Conservation (phyloP, 1,140 invertebrate species). For the Drosophila parabipectinata region DNA sequence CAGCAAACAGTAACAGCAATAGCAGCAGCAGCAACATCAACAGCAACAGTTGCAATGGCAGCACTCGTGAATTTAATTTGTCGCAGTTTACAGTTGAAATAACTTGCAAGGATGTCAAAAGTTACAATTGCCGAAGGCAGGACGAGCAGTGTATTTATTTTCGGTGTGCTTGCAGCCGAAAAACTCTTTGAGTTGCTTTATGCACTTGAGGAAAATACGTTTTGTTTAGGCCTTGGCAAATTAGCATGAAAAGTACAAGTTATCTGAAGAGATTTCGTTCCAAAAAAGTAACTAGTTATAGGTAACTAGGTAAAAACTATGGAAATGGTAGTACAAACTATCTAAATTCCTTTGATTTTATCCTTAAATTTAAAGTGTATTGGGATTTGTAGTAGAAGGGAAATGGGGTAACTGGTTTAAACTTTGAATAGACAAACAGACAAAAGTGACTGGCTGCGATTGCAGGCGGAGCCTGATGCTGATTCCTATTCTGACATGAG, state of each 20-base stretch:
- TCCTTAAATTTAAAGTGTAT: background rate
- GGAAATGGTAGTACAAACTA: too few species aligned
- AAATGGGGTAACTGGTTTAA: conserved; percentile 69
- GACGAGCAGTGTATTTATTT: conserved; percentile 46
- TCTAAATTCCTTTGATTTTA: too few species aligned
- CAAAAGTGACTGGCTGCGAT: conserved; percentile 61
- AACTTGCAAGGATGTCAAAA: conserved; percentile 63
- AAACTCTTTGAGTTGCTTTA: conserved; percentile 14
- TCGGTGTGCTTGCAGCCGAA: conserved; percentile 24
- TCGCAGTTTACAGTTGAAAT: conserved; percentile 78
- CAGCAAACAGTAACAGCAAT: background rate
- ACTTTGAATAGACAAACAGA: conserved; percentile 79
- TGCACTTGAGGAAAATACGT: background rate
- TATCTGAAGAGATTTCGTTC: too few species aligned
- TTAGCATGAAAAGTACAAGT: background rate
- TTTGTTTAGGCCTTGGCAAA: background rate
- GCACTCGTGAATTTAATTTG: conserved; percentile 76
- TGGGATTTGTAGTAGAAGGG: conserved; percentile 36
- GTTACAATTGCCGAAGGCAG: conserved; percentile 36
- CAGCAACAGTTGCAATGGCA: conserved; percentile 51
- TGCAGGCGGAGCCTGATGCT: conserved; percentile 15
- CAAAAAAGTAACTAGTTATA: background rate
- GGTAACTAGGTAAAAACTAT: too few species aligned
- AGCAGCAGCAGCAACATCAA: conserved; percentile 26
- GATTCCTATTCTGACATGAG: conserved; percentile 59